These are phyloP conservation scores for Mamestra configurata DNA, from an alignment of 1,140 invertebrate genomes.

Conservation along the genomic window DNA sequence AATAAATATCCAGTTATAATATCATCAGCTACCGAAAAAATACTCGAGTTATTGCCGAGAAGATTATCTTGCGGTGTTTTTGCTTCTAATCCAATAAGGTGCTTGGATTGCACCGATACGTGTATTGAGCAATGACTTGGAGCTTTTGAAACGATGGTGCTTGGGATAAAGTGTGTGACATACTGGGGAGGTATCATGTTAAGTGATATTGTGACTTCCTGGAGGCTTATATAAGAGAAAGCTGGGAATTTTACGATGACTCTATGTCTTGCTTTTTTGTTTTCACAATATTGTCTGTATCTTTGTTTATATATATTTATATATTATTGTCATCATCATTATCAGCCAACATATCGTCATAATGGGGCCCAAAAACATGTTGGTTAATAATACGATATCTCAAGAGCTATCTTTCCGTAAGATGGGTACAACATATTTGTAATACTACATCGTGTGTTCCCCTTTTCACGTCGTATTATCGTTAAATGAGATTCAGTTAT, in stretches of 20 bases:
- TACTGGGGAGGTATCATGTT: background rate
- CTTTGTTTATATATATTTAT: background rate
- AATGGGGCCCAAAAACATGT: too few species aligned
- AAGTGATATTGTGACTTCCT: background rate
- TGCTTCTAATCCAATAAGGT: constrained; percentile 41
- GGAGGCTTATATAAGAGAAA: background rate
- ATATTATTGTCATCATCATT: background rate
- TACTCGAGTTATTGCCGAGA: constrained; percentile 44
- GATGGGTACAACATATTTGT: too few species aligned
- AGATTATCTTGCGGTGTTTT: constrained; percentile 43
- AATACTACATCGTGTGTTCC: background rate
- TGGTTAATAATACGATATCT: too few species aligned
- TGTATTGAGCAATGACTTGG: background rate
- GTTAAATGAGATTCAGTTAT: constrained; percentile 42
- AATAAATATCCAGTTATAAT: constrained; percentile 30
- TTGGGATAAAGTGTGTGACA: background rate
- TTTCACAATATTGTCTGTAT: too few species aligned
- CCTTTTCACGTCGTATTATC: background rate
- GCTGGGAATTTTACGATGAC: too few species aligned
- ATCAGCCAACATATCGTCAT: too few species aligned
- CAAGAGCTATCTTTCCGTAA: too few species aligned
- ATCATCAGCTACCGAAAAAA: constrained; percentile 37
- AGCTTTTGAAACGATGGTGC: background rate
- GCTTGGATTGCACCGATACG: background rate
- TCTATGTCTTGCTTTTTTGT: background rate